A percentile compares a stretch with the other conserved stretches of the same genome.
Evolutionary conservation across 2,113 vertebrate species (phyloP).

Genomic region (Merops nubicus): DNA sequence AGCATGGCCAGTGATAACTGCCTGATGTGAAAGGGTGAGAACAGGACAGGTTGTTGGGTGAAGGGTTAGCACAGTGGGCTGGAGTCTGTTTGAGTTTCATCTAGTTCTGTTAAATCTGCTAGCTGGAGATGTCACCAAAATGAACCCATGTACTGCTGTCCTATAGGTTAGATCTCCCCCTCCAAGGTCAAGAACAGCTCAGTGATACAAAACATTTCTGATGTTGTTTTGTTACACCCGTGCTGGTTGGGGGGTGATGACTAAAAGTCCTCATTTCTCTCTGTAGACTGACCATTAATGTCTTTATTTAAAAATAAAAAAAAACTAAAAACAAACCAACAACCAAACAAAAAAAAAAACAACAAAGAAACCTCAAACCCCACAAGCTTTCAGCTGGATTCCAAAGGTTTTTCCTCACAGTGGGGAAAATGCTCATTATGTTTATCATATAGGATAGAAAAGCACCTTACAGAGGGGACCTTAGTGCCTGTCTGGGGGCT

Average conservation of each 20-base stretch:
- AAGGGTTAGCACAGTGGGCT: not conserved
- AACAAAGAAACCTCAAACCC: not conserved
- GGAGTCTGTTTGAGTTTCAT: not conserved
- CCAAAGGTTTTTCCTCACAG: not conserved
- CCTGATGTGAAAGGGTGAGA: not conserved
- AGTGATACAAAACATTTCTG: not conserved
- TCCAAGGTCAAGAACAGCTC: not conserved
- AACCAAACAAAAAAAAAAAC: not conserved
- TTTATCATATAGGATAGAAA: not conserved
- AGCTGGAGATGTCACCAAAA: not conserved
- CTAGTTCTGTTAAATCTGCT: not conserved
- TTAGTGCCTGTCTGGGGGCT: not conserved
- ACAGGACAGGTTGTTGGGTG: not conserved
- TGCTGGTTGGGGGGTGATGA: not conserved
- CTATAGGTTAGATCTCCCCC: accelerated
- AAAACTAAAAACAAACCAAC: not conserved
- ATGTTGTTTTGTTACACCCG: accelerated
- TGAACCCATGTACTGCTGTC: not conserved
- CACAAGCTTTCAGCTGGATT: not conserved
- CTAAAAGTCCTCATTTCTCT: not conserved
- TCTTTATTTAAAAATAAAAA: not conserved
- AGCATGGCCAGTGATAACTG: not conserved
- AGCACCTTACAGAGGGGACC: not conserved
- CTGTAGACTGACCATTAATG: not conserved
- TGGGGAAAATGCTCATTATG: not conserved